Conservation (phyloP, 2,113 vertebrate genomes). For the Cyanoderma ruficeps region DNA sequence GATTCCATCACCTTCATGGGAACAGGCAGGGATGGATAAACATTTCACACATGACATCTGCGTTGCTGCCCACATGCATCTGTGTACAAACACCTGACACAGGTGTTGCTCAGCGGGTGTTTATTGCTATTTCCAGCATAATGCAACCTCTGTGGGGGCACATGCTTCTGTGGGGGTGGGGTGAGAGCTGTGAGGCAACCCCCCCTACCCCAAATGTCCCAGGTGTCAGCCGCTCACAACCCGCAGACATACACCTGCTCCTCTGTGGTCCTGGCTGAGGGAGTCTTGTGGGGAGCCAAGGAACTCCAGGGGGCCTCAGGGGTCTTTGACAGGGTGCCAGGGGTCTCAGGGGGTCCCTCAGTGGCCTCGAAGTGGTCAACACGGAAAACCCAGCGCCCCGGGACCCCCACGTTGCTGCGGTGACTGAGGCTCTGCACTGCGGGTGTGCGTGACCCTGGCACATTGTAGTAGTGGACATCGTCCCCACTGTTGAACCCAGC, state of each 20-base stretch:
- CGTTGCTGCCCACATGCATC: neutral
- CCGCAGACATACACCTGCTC: neutral
- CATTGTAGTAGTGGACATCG: neutral
- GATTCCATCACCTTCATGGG: neutral
- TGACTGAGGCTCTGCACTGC: neutral
- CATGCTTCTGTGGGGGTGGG: neutral
- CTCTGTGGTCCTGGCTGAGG: neutral
- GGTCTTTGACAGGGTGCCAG: neutral
- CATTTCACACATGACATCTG: neutral
- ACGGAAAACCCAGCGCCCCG: neutral
- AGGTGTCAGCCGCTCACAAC: neutral
- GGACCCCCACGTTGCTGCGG: neutral
- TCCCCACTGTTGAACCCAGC: neutral
- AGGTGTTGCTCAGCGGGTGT: neutral
- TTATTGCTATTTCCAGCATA: neutral
- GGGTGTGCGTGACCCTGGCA: neutral
- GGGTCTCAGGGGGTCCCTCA: neutral
- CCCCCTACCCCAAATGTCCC: too few species aligned
- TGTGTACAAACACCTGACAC: neutral
- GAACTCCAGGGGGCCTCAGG: neutral
- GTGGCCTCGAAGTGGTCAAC: neutral
- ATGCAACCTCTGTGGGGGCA: neutral
- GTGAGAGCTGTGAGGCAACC: neutral
- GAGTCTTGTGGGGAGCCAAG: neutral
- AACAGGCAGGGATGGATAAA: neutral